Evolutionary conservation across 2,888 invertebrate species (phyloP), one percentile per base, ranked within the genome.

Genomic region (Tetheella fluctuosa): DNA sequence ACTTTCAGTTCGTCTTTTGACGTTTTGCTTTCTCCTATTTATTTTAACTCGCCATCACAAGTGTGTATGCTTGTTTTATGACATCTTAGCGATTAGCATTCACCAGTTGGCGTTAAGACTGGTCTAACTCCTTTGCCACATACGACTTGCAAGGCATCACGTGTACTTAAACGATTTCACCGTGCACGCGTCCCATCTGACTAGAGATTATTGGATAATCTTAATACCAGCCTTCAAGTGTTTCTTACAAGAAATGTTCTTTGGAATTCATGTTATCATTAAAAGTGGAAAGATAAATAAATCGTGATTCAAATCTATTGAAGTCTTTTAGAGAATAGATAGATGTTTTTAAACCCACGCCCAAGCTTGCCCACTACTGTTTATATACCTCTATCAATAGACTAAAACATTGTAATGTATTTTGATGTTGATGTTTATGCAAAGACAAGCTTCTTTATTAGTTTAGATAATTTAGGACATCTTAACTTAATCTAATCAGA

Each of bases 141-240:
- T 75, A 71, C 70, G 70, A 69, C 64, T 68, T 68, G 34, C 34
- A 34, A 34, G 65, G 61, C 72, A 73, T 58, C 66, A 76, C 70
- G 72, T 78, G 80, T 83, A 80, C 74, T 82, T 82, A 68, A 76
- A 78, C 73, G 84, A 80, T 87, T 87, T 86, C 83, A 77, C 79
- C 80, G 73, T 67, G 64, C 78, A 76, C 69, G 73, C 74, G 65
- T n/a, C n/a, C 69, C 69, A 62, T 69, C 64, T 60, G 65, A 72
- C 71, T 65, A 62, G 61, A 76, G 77, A 81, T 82, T 81, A 80
- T 67, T 64, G 65, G 78, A 80, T 83, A 72, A 81, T 70, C 75
- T 74, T 65, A 60, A 72, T 67, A 69, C 62, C 63, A 61, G 62
- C 66, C 68, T 71, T 66, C 66, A 63, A 65, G 60, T 62, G 64